phyloP scores from a whole-genome alignment of 2,113 vertebrate genomes.

The Pithys albifrons region DNA sequence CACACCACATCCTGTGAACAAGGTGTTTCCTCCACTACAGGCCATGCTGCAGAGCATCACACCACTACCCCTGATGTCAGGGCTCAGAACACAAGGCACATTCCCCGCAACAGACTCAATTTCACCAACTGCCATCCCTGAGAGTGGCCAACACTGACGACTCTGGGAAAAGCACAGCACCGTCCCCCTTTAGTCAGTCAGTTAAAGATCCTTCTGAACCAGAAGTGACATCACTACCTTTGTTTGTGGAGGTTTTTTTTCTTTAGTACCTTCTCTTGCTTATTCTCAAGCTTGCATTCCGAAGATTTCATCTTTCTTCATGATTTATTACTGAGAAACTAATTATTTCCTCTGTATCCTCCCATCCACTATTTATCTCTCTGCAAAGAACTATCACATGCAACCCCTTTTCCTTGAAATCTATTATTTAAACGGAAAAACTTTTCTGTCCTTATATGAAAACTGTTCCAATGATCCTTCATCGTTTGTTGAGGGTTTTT shows the following conservation, averaged over 20 bases:
- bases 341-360: not conserved
- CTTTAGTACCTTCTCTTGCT: not conserved
- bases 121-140: not conserved
- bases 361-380: not conserved
- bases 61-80: not conserved
- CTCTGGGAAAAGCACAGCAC: not conserved
- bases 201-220: not conserved
- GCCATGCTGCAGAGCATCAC: not conserved
- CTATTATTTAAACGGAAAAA: not conserved
- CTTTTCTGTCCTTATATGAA: not conserved
- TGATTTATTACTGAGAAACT: not conserved
- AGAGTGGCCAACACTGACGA: not conserved
- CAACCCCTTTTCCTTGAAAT: not conserved
- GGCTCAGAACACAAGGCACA: rapidly evolving
- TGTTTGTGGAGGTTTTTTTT: not conserved
- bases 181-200: not conserved
- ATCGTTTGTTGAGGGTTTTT: not conserved
- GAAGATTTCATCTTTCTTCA: not conserved
- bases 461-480: not conserved
- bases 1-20: not conserved
- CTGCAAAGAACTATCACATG: not conserved
- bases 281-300: not conserved
- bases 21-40: not conserved
- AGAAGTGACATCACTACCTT: not conserved
- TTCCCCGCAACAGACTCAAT: not conserved